These are phyloP conservation scores for Grapholita molesta DNA, from an alignment of 1,140 invertebrate species.

Conservation along the genomic window DNA sequence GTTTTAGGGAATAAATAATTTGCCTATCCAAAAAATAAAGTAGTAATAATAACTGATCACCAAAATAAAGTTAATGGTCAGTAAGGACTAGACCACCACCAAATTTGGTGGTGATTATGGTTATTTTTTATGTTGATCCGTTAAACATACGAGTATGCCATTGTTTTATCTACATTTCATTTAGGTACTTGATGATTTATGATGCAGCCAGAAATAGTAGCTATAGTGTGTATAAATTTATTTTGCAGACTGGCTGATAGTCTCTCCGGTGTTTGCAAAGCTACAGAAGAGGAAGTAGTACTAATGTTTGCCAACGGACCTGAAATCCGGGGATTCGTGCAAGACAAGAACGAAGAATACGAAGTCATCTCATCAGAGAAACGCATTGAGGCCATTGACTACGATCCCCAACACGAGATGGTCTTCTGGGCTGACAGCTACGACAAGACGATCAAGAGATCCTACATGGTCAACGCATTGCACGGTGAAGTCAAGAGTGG, in stretches of 20 bases:
- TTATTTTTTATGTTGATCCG: too few relatives aligned
- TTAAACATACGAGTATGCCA: too few relatives aligned
- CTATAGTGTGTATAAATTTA: too few relatives aligned
- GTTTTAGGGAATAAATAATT: too few relatives aligned
- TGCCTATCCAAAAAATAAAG: too few relatives aligned
- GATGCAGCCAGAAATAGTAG: too few relatives aligned
- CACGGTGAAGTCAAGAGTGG: slow-evolving; percentile 88
- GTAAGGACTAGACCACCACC: too few relatives aligned
- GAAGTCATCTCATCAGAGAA: slow-evolving; percentile 90
- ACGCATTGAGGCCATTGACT: slow-evolving; percentile 92
- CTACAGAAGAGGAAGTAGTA: slow-evolving; percentile 81
- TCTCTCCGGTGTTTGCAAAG: slow-evolving; percentile 90
- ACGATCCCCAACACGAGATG: slow-evolving; percentile 88
- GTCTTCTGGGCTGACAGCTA: slow-evolving; percentile 96
- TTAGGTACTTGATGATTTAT: too few relatives aligned
- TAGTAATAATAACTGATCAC: too few relatives aligned
- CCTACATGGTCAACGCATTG: slow-evolving; percentile 90
- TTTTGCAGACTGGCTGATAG: slow-evolving; percentile 80
- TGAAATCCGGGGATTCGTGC: slow-evolving; percentile 88
- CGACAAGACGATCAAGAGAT: slow-evolving; percentile 93
- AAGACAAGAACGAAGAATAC: slow-evolving; percentile 83
- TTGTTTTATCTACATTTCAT: too few relatives aligned
- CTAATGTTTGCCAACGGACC: slow-evolving; percentile 89
- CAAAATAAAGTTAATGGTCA: too few relatives aligned
- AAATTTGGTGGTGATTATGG: too few relatives aligned